phyloP scores from a whole-genome alignment of 1,140 invertebrate species.

The Idris sp. region DNA sequence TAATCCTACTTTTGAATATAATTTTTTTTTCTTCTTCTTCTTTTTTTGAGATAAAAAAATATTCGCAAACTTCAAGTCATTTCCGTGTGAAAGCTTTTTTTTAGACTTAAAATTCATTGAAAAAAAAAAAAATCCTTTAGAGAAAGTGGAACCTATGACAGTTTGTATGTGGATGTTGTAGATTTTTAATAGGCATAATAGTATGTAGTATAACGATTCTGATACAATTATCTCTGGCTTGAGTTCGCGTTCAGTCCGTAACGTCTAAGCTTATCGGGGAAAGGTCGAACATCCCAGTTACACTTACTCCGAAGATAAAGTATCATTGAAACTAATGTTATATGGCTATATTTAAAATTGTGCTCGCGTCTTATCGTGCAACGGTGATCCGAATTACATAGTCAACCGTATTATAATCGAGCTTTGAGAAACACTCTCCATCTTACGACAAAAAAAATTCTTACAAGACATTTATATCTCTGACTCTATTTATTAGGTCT shows the following conservation, averaged over 20 bases:
- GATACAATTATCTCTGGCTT: slow-evolving; percentile 66
- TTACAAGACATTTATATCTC: no score
- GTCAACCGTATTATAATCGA: slow-evolving; percentile 55
- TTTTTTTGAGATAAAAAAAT: no score
- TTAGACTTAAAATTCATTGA: no score
- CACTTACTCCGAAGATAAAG: slow-evolving; percentile 71
- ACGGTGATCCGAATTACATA: slow-evolving; percentile 62
- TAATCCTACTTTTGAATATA: no score
- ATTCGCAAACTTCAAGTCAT: background rate
- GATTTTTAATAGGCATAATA: slow-evolving; percentile 63
- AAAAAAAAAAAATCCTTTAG: background rate
- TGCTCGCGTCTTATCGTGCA: slow-evolving; percentile 62
- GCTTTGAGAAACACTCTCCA: slow-evolving; percentile 21
- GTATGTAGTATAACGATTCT: slow-evolving; percentile 57
- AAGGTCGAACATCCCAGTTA: slow-evolving; percentile 76
- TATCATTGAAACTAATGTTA: slow-evolving; percentile 73
- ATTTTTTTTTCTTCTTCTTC: no score
- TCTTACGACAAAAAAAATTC: slow-evolving; percentile 19
- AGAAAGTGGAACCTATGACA: slow-evolving; percentile 10
- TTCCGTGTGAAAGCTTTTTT: no score
- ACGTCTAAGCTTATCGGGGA: slow-evolving; percentile 71
- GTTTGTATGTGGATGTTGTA: slow-evolving; percentile 50
- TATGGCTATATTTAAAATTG: slow-evolving; percentile 72
- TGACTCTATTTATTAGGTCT: no score
- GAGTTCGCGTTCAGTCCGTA: slow-evolving; percentile 60